Percentiles rank a stretch among this genome's conserved stretches.
phyloP scores from a whole-genome alignment of 2,888 invertebrate species.

The Dione vanillae region DNA sequence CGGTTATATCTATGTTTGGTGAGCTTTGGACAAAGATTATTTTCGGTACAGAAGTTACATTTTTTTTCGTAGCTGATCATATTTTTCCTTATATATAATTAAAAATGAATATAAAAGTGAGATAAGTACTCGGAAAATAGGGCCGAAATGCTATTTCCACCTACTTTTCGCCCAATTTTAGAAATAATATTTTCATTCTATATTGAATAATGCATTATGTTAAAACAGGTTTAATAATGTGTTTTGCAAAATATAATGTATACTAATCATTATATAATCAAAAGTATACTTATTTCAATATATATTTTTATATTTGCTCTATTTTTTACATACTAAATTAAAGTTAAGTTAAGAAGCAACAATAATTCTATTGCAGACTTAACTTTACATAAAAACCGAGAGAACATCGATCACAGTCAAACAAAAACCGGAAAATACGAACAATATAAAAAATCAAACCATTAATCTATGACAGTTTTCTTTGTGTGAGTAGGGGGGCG shows the following conservation, averaged over 20 bases:
- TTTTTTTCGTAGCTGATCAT: neutral
- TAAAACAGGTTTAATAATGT: no score
- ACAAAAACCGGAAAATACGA: conserved; percentile 19
- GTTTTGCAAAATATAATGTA: no score
- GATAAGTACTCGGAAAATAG: no score
- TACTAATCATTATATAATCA: no score
- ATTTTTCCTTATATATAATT: no score
- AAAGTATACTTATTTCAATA: no score
- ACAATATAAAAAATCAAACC: conserved; percentile 26
- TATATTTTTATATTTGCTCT: neutral
- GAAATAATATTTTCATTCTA: no score
- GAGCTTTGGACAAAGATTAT: conserved; percentile 65
- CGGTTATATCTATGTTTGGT: conserved; percentile 66
- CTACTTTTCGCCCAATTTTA: no score
- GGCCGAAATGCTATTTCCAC: no score
- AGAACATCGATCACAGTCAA: neutral
- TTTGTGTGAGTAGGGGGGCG: conserved; percentile 64
- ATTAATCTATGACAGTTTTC: conserved; percentile 65
- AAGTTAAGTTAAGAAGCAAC: neutral
- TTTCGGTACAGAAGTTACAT: conserved; percentile 25
- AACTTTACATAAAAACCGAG: neutral
- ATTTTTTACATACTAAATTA: neutral
- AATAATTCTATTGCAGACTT: neutral
- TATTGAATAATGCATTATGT: no score
- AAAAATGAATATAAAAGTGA: neutral